Evolutionary conservation across 1,140 invertebrate genomes (phyloP).

Genomic region (Chironomus tepperi): DNA sequence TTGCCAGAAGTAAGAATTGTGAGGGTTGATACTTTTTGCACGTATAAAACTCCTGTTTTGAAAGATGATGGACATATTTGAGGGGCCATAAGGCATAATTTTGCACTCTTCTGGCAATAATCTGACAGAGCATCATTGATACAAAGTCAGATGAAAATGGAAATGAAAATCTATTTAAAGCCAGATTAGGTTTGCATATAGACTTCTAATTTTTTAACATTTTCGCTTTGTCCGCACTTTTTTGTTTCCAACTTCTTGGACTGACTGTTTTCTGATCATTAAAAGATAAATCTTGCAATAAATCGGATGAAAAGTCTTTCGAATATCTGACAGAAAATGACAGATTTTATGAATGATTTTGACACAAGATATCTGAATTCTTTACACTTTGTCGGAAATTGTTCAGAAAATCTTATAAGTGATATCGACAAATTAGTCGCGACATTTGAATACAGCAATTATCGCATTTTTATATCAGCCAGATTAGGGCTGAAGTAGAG

Average conservation of each 20-base stretch:
- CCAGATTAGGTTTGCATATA: not conserved
- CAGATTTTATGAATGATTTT: not conserved
- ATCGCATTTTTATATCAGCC: constrained; percentile 12
- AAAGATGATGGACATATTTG: not conserved
- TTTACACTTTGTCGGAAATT: not conserved
- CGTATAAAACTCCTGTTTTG: no score
- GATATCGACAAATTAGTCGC: constrained; percentile 12
- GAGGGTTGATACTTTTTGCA: no score
- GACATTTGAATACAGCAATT: no score
- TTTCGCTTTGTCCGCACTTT: constrained; percentile 2
- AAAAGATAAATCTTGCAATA: not conserved
- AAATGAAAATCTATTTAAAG: constrained; percentile 10
- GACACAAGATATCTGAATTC: not conserved
- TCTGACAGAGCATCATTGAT: not conserved
- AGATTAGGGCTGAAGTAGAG: not conserved
- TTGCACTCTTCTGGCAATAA: not conserved
- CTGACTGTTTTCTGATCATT: not conserved
- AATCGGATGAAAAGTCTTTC: not conserved
- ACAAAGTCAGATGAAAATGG: not conserved
- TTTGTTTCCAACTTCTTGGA: not conserved
- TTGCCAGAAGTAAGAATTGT: no score
- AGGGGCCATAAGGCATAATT: not conserved
- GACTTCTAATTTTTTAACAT: not conserved
- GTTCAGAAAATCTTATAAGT: not conserved
- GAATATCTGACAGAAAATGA: not conserved